Evolutionary conservation across 2,888 invertebrate genomes (phyloP).

Genomic region (Chaetogeoica ovagalla): DNA sequence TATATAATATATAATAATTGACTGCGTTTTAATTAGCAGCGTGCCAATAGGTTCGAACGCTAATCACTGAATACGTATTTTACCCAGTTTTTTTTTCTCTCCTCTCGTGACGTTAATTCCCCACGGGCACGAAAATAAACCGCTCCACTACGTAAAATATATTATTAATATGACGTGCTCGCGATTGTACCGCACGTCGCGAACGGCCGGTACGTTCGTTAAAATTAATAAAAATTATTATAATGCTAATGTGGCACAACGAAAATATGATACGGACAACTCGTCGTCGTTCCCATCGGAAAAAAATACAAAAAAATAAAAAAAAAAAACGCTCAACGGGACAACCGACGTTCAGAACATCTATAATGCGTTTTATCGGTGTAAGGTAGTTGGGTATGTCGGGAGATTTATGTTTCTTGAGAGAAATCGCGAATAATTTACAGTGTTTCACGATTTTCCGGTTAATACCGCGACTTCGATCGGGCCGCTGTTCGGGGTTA

Average conservation of each 20-base stretch:
- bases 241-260: too few relatives aligned
- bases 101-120: constrained; percentile 44
- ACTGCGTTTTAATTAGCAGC: constrained; percentile 49
- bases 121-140: constrained; percentile 13
- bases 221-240: constrained; percentile 33
- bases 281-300: too few relatives aligned
- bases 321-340: neutral
- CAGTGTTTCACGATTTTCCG: too few relatives aligned
- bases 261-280: neutral
- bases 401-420: too few relatives aligned
- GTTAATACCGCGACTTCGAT: too few relatives aligned
- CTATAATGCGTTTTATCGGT: neutral
- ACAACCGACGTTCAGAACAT: neutral
- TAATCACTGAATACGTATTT: constrained; percentile 16
- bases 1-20: too few relatives aligned
- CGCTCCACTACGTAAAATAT: neutral
- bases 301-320: too few relatives aligned
- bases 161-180: neutral
- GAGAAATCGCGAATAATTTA: too few relatives aligned
- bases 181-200: neutral
- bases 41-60: constrained; percentile 45
- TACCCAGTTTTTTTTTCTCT: neutral
- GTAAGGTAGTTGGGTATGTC: too few relatives aligned
- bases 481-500: too few relatives aligned
- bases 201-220: constrained; percentile 38